Evolutionary conservation across 2,888 invertebrate species (phyloP).

Genomic region (Rotaria socialis): DNA sequence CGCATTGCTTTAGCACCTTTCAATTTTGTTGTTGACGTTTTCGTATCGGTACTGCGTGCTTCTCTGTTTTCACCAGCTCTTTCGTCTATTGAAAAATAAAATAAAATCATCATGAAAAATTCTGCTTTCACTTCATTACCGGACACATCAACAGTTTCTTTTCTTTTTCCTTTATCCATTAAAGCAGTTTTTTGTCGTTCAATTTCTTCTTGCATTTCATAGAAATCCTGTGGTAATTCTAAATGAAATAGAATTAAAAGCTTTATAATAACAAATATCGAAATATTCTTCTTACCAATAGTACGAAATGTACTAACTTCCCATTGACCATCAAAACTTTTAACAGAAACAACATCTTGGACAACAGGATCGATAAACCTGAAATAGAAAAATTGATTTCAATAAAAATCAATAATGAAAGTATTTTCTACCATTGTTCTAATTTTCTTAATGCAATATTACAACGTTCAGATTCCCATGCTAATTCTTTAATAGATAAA

Average conservation of each 20-base stretch:
- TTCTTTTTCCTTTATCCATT: slow-evolving; percentile 47
- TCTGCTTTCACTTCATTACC: not conserved
- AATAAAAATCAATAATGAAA: too few relatives aligned
- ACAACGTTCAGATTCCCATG: slow-evolving; percentile 59
- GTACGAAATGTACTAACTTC: slow-evolving; percentile 57
- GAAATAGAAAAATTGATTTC: not conserved
- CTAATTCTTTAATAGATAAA: slow-evolving; percentile 55
- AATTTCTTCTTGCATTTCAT: slow-evolving; percentile 53
- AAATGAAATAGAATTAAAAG: not conserved
- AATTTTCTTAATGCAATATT: slow-evolving; percentile 56
- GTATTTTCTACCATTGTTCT: slow-evolving; percentile 51
- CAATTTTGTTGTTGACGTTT: slow-evolving; percentile 18
- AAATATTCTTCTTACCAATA: slow-evolving; percentile 41
- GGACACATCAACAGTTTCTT: slow-evolving; percentile 30
- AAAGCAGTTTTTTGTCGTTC: slow-evolving; percentile 51
- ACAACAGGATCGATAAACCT: slow-evolving; percentile 59
- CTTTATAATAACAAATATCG: not conserved
- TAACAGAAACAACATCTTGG: slow-evolving; percentile 57
- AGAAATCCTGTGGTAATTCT: slow-evolving; percentile 57
- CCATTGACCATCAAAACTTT: slow-evolving; percentile 53
- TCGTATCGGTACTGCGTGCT: not conserved
- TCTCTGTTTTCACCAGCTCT: not conserved
- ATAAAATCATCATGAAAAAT: too few relatives aligned
- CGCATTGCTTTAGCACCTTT: slow-evolving; percentile 47
- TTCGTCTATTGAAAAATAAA: not conserved